Percentiles rank a stretch among this genome's conserved stretches.
These are phyloP conservation scores for Beris morrisii DNA, from an alignment of 2,888 invertebrate species.

Conservation along the genomic window DNA sequence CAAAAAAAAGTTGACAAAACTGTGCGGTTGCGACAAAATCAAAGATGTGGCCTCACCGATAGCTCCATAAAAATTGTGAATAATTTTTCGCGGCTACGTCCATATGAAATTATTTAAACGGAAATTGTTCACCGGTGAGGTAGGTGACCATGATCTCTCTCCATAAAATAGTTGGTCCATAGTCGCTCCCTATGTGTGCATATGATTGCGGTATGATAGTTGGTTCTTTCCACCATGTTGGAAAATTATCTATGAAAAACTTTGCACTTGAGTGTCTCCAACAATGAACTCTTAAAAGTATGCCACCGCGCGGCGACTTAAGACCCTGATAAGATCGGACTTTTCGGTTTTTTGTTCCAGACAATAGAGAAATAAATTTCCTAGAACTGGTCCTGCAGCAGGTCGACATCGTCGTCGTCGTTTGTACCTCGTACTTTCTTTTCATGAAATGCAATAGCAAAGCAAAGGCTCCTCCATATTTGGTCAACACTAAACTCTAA, in stretches of 20 bases:
- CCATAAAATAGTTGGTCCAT: not conserved
- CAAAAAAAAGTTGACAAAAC: too few relatives aligned
- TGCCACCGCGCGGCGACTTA: slow-evolving; percentile 33
- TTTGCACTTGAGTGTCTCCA: slow-evolving; percentile 29
- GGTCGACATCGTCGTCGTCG: slow-evolving; percentile 18
- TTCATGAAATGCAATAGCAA: slow-evolving; percentile 17
- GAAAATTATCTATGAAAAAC: slow-evolving; percentile 18
- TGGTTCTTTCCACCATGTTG: too few relatives aligned
- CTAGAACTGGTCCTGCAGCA: slow-evolving; percentile 34
- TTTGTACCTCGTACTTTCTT: slow-evolving; percentile 26
- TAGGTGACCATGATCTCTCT: slow-evolving; percentile 25
- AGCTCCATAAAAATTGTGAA: too few relatives aligned
- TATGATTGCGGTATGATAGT: slow-evolving; percentile 14
- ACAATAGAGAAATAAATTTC: slow-evolving; percentile 40
- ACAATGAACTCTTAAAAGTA: slow-evolving; percentile 37
- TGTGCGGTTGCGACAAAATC: too few relatives aligned
- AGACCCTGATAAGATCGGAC: slow-evolving; percentile 33
- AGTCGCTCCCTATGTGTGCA: slow-evolving; percentile 12
- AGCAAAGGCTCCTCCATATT: slow-evolving; percentile 35
- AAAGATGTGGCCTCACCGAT: too few relatives aligned
- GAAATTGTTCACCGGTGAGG: not conserved
- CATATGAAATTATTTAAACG: not conserved
- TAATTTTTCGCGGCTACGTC: too few relatives aligned
- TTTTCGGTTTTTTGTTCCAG: slow-evolving; percentile 35
- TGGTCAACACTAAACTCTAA: slow-evolving; percentile 37